Conservation (phyloP, 2,888 invertebrate genomes). For the Leucophenga maculata region DNA sequence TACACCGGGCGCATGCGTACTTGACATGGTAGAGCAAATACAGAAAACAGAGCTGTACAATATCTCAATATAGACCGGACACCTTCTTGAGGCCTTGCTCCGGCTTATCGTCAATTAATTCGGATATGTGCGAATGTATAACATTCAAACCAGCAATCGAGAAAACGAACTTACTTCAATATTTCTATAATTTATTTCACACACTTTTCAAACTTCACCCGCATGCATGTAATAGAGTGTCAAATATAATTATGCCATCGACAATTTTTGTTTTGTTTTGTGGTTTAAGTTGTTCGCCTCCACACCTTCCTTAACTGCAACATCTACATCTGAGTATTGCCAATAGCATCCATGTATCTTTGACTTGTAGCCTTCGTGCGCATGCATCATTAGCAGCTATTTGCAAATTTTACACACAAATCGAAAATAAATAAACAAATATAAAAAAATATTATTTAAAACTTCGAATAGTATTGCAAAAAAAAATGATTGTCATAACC, state of each 20-base stretch:
- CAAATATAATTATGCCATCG: conserved; percentile 4
- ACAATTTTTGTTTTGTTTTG: background rate
- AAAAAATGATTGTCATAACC: too few species aligned
- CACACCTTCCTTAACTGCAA: background rate
- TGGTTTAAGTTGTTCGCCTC: background rate
- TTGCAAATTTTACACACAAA: background rate
- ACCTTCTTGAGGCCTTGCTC: too few species aligned
- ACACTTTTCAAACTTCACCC: background rate
- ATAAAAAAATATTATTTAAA: too few species aligned
- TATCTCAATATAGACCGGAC: too few species aligned
- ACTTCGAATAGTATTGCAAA: too few species aligned
- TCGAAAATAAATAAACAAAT: background rate
- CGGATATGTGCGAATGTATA: too few species aligned
- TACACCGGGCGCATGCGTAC: too few species aligned
- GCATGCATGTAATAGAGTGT: background rate
- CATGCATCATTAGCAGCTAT: background rate
- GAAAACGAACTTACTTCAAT: background rate
- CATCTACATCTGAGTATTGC: background rate
- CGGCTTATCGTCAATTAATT: too few species aligned
- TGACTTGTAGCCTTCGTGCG: background rate
- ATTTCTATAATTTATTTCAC: background rate
- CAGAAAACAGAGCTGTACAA: too few species aligned
- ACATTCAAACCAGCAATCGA: background rate
- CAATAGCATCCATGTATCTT: background rate
- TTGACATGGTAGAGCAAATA: too few species aligned